A percentile compares a stretch with the other conserved stretches of the same genome.
These are phyloP conservation scores for Lithobates pipiens DNA, from an alignment of 2,797 vertebrate genomes.

Conservation along the genomic window DNA sequence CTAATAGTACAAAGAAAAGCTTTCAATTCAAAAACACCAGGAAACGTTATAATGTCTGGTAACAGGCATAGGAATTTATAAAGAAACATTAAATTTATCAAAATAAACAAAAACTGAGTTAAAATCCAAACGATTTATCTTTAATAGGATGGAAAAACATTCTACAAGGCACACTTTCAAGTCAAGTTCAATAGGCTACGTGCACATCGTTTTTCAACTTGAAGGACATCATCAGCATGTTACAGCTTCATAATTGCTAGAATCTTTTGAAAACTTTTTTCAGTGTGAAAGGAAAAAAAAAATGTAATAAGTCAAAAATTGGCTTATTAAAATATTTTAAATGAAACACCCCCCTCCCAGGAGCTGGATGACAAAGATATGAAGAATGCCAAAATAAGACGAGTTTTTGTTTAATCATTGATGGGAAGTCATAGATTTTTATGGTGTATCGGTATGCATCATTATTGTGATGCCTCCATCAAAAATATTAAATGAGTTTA, in stretches of 20 bases:
- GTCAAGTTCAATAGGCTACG: slow-evolving; percentile 41
- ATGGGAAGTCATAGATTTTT: slow-evolving; percentile 5
- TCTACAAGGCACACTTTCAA: slow-evolving; percentile 40
- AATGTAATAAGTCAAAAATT: not conserved
- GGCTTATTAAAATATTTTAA: slow-evolving; percentile 31
- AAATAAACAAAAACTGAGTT: slow-evolving; percentile 50
- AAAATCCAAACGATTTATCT: slow-evolving; percentile 50
- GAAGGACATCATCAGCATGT: slow-evolving; percentile 42
- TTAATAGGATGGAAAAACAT: slow-evolving; percentile 35
- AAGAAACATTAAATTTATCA: slow-evolving; percentile 49
- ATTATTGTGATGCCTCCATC: slow-evolving; percentile 6
- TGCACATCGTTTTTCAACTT: slow-evolving; percentile 47
- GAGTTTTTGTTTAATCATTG: slow-evolving; percentile 37
- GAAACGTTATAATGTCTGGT: slow-evolving; percentile 35
- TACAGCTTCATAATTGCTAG: slow-evolving; percentile 28
- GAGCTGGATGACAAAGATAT: slow-evolving; percentile 21
- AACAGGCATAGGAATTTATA: slow-evolving; percentile 24
- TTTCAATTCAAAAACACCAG: slow-evolving; percentile 54
- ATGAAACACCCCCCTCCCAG: not conserved
- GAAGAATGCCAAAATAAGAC: not conserved
- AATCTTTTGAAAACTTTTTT: slow-evolving; percentile 30
- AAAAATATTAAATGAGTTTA: slow-evolving; percentile 28
- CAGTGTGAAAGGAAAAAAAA: not conserved
- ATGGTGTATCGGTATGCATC: slow-evolving; percentile 1
- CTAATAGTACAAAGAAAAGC: slow-evolving; percentile 49